Percentiles rank a stretch among this genome's conserved stretches.
phyloP scores from a whole-genome alignment of 2,113 vertebrate species.

The Dolichotis patagonum region DNA sequence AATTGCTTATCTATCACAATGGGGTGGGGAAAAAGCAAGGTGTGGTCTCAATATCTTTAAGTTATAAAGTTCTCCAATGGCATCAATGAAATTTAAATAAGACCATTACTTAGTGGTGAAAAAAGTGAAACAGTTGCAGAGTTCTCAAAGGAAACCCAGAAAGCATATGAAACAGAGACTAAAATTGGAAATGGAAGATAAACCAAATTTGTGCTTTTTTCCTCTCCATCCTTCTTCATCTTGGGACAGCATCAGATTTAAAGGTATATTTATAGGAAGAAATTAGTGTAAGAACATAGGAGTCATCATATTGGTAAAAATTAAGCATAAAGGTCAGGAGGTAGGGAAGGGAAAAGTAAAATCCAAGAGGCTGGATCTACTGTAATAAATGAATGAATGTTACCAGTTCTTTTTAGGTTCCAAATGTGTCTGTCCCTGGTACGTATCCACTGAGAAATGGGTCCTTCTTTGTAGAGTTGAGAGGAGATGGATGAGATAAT shows the following conservation, averaged over 20 bases:
- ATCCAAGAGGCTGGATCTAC: neutral
- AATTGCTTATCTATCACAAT: neutral
- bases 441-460: neutral
- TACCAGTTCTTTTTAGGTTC: neutral
- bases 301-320: neutral
- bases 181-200: neutral
- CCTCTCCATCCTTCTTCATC: neutral
- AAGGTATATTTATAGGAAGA: neutral
- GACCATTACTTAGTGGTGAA: neutral
- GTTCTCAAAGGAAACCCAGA: neutral
- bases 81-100: neutral
- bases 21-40: neutral
- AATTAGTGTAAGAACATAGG: neutral
- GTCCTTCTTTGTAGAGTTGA: neutral
- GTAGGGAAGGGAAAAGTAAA: neutral
- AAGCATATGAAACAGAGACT: neutral
- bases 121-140: neutral
- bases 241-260: neutral
- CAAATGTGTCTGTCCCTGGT: neutral
- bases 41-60: neutral
- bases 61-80: neutral
- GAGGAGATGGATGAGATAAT: conserved; percentile 21
- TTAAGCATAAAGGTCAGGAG: neutral
- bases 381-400: neutral
- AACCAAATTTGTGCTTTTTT: neutral